These are phyloP conservation scores for Urophycis tenuis DNA, from an alignment of 2,797 vertebrate genomes.

Conservation along the genomic window DNA sequence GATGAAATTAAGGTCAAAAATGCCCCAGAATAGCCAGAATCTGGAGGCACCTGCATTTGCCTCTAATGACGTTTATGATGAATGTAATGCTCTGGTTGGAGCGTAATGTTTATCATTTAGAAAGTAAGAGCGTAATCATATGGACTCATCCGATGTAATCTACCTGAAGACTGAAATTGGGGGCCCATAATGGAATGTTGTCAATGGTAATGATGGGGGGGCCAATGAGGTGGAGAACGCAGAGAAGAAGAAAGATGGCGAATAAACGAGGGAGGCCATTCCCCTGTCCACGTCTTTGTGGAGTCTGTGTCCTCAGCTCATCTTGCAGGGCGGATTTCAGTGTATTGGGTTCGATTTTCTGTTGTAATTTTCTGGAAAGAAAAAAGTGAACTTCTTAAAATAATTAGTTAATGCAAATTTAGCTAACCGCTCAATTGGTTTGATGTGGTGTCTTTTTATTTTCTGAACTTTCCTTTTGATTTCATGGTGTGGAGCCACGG, in stretches of 20 bases:
- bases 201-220: neutral
- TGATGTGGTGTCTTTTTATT: neutral
- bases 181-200: neutral
- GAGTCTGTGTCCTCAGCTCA: neutral
- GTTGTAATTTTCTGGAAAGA: neutral
- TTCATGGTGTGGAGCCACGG: neutral
- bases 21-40: slow-evolving; percentile 46
- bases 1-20: slow-evolving; percentile 54
- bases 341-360: neutral
- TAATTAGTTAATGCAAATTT: neutral
- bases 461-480: neutral
- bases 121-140: slow-evolving; percentile 31
- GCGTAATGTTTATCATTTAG: slow-evolving; percentile 46
- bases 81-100: slow-evolving; percentile 31
- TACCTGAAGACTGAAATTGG: neutral
- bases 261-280: neutral
- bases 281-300: neutral
- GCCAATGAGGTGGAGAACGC: neutral
- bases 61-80: slow-evolving; percentile 48
- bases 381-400: neutral
- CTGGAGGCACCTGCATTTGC: slow-evolving; percentile 35
- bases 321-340: neutral
- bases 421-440: neutral
- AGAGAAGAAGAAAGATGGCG: neutral
- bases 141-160: slow-evolving; percentile 22